phyloP scores from a whole-genome alignment of 2,888 invertebrate species.

The Salticus scenicus region DNA sequence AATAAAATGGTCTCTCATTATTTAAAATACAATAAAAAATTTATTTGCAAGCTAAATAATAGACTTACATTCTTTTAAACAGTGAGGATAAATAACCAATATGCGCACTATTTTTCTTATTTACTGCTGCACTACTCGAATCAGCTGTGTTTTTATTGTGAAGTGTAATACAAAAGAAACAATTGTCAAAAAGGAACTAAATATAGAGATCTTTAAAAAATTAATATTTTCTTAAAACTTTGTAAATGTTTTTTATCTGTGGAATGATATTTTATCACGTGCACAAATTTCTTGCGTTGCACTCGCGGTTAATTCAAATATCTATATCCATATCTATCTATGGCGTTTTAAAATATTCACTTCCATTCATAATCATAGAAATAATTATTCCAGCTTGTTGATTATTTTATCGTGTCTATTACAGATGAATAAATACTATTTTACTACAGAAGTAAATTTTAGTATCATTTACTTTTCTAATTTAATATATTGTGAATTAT shows the following conservation, averaged over 20 bases:
- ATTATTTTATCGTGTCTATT: too few relatives aligned
- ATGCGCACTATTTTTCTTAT: slow-evolving; percentile 50
- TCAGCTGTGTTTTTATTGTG: slow-evolving; percentile 67
- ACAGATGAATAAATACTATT: slow-evolving; percentile 34
- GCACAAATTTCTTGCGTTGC: neutral
- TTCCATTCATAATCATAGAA: neutral
- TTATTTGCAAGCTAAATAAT: neutral
- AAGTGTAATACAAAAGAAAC: neutral
- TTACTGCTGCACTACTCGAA: slow-evolving; percentile 58
- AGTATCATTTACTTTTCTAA: too few relatives aligned
- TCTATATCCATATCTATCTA: neutral
- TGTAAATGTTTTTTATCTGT: neutral
- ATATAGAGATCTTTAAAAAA: neutral
- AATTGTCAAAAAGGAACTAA: neutral
- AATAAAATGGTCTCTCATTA: neutral
- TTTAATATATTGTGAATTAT: too few relatives aligned
- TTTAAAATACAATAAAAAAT: neutral
- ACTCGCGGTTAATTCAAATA: slow-evolving; percentile 6
- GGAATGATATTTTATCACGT: neutral
- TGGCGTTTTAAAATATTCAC: neutral
- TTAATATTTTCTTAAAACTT: neutral
- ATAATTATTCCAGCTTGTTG: too few relatives aligned
- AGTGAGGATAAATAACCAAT: neutral
- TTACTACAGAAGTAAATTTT: slow-evolving; percentile 12
- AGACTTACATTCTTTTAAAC: slow-evolving; percentile 9